A percentile compares a stretch with the other conserved stretches of the same genome.
phyloP scores from a whole-genome alignment of 2,797 vertebrate species.

The Poecilia velifera region DNA sequence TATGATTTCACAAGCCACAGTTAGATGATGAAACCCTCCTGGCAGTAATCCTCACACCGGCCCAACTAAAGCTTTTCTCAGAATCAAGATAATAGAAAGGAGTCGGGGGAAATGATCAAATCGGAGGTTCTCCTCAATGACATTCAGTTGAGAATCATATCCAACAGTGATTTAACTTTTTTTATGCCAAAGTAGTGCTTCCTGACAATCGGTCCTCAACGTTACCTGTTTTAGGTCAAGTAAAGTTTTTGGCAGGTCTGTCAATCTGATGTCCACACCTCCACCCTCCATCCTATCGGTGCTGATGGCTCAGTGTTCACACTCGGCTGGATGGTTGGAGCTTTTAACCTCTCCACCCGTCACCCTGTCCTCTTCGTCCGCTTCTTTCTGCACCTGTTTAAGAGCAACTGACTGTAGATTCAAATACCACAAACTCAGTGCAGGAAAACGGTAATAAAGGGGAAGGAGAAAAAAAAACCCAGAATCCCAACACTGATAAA shows the following conservation, averaged over 20 bases:
- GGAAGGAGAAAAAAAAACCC: not conserved
- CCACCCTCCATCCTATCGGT: not conserved
- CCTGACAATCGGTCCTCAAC: not conserved
- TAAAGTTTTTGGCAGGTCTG: constrained; percentile 12
- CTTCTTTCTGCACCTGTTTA: constrained; percentile 1
- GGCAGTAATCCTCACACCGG: not conserved
- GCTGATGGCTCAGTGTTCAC: constrained; percentile 27
- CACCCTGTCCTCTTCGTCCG: constrained; percentile 44
- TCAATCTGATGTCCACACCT: constrained; percentile 20
- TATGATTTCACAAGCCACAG: not conserved
- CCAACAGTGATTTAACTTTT: not conserved
- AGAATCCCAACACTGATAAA: constrained; percentile 24
- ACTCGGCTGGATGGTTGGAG: constrained; percentile 30
- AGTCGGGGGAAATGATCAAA: not conserved
- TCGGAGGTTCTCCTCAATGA: not conserved
- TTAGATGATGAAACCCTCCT: not conserved
- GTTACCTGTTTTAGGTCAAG: not conserved
- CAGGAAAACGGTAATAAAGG: constrained; percentile 16
- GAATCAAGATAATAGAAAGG: not conserved
- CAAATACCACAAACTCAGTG: constrained; percentile 17
- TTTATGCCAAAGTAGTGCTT: not conserved
- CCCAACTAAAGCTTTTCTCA: not conserved
- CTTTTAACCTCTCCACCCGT: constrained; percentile 53
- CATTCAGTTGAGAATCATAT: not conserved
- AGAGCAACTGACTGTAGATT: not conserved